These are phyloP conservation scores for honey bee (Apis mellifera) DNA, from an alignment of 1,140 invertebrate genomes.

Conservation along the genomic window DNA sequence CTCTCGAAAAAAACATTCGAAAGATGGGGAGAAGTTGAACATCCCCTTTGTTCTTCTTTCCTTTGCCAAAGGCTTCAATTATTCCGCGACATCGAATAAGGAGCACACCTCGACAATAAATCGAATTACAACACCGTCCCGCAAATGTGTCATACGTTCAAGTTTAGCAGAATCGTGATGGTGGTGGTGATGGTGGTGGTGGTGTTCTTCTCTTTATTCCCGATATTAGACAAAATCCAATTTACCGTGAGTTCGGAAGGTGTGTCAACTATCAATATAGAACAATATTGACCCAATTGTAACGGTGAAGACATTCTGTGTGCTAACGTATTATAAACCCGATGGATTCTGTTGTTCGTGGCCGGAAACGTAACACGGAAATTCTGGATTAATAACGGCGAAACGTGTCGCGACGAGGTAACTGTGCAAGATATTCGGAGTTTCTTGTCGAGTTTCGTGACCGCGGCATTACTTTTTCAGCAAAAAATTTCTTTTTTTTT, in stretches of 20 bases:
- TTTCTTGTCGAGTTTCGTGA: neutral
- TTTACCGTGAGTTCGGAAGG: slow-evolving; percentile 22
- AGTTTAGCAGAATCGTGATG: neutral
- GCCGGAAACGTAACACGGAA: slow-evolving; percentile 23
- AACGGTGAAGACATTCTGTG: neutral
- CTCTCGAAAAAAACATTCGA: too few relatives aligned
- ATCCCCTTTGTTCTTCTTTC: neutral
- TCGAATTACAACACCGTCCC: neutral
- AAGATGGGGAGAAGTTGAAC: neutral
- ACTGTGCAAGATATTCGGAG: neutral
- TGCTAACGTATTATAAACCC: neutral
- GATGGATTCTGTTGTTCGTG: slow-evolving; percentile 18
- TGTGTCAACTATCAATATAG: slow-evolving; percentile 28
- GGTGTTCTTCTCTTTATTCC: slow-evolving; percentile 31
- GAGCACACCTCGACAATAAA: neutral
- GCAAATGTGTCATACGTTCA: neutral
- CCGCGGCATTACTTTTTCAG: neutral
- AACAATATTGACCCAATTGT: slow-evolving; percentile 45
- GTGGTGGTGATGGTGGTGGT: neutral
- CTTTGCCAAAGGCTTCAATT: neutral
- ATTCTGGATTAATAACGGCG: slow-evolving; percentile 19
- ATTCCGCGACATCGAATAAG: neutral
- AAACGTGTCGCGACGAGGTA: neutral
- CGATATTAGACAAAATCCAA: slow-evolving; percentile 35
- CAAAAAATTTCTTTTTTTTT: too few relatives aligned